phyloP scores from a whole-genome alignment of 2,797 vertebrate genomes.

The Ctenopoma kingsleyae region DNA sequence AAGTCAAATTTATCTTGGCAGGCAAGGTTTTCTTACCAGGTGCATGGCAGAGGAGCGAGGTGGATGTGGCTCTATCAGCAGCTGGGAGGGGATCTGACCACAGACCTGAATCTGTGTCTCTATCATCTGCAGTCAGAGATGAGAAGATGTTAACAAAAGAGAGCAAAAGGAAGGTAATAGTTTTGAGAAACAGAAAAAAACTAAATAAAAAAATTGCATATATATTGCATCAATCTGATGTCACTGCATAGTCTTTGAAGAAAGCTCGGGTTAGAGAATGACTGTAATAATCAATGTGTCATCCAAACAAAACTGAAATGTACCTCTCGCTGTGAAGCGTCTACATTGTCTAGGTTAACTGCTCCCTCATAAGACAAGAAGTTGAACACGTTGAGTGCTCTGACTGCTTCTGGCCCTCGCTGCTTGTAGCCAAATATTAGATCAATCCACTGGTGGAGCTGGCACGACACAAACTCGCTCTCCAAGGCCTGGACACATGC shows the following conservation, averaged over 20 bases:
- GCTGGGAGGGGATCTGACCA: constrained; percentile 96
- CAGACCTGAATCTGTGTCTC: constrained; percentile 94
- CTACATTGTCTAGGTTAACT: constrained; percentile 92
- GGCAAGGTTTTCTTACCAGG: constrained; percentile 88
- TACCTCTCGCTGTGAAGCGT: constrained; percentile 93
- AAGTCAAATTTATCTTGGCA: not conserved
- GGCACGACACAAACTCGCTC: constrained; percentile 96
- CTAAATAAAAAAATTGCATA: too few species aligned
- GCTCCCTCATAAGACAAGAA: constrained; percentile 96
- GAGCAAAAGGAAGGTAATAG: not conserved
- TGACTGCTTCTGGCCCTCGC: constrained; percentile 94
- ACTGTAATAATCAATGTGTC: not conserved
- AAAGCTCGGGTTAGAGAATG: not conserved
- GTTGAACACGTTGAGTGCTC: constrained; percentile 95
- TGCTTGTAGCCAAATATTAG: constrained; percentile 99
- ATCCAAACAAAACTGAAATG: constrained; percentile 20
- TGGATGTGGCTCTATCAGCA: constrained; percentile 97
- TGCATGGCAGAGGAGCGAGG: constrained; percentile 98
- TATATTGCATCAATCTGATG: not conserved
- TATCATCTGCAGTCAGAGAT: constrained; percentile 82
- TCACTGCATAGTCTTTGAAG: not conserved
- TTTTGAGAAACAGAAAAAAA: not conserved
- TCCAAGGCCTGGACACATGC: constrained; percentile 89
- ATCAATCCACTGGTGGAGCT: constrained; percentile 97
- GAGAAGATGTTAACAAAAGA: not conserved